Evolutionary conservation across 2,113 vertebrate genomes (phyloP), one percentile per base, ranked within the genome.

Genomic region (Clarias magur): DNA sequence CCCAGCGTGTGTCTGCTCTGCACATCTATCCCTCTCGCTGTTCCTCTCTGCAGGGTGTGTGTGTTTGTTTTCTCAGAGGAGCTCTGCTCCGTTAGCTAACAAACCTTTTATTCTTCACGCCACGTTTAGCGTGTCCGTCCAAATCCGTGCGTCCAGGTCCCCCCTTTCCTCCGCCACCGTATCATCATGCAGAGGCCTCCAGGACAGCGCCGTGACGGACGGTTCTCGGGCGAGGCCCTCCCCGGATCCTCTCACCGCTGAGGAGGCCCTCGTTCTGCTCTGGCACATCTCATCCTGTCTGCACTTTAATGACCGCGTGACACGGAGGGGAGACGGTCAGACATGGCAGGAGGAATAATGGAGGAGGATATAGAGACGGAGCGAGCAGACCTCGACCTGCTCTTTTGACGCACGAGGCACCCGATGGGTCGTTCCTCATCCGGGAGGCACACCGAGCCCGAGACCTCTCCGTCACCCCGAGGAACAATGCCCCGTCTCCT

Each of bases 241-340:
- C 67, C 76, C 56, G 27, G 72, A 17, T 84, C 62, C 23, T 75
- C 57, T 56, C 25, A 6, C 57, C 72, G 11, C 80, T 54, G 73
- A 78, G n/a, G 80, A 78, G n/a, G 68, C 87, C 80, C 80, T 86
- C 27, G 86, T 72, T 84, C 70, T 73, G 84, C 85, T 89, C 94
- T 94, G 93, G 89, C 88, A 91, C 91, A 82, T 89, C 88, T 94
- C 92, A 93, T 85, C 90, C 93, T 91, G 91, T 93, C 91, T 87
- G 72, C 91, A 88, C 90, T 76, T 88, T 86, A 89, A 92, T 59
- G 76, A 91, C 89, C 82, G 53, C 88, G 82, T 87, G 87, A 89
- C 89, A 84, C 73, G 56, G 92, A 92, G 76, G 48, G 75, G 91
- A 92, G 89, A 91, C 89, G 56, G 83, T 84, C 80, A 65, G 85